Conservation (phyloP, 2,888 invertebrate genomes). For the Catocala sponsa region DNA sequence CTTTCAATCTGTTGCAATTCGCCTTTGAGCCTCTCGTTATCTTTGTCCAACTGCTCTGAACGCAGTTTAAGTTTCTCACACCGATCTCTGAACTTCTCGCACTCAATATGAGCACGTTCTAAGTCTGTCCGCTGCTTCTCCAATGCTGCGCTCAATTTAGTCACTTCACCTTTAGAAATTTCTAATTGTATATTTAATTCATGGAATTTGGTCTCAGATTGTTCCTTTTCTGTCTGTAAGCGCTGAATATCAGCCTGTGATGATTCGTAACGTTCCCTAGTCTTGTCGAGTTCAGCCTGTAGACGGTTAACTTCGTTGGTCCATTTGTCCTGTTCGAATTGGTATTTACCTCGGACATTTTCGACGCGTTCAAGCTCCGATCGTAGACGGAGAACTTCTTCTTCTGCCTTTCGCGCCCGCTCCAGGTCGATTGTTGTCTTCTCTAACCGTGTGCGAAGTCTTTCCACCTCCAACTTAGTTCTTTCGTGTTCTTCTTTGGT, state of each 20-base stretch:
- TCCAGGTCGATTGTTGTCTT: constrained; percentile 94
- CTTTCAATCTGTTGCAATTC: constrained; percentile 91
- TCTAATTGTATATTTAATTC: constrained; percentile 94
- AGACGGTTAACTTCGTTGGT: constrained; percentile 91
- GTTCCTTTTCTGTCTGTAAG: constrained; percentile 89
- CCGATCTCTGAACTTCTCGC: constrained; percentile 95
- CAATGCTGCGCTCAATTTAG: constrained; percentile 91
- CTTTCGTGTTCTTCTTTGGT: constrained; percentile 93
- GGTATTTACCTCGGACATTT: constrained; percentile 90
- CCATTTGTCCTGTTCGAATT: constrained; percentile 88
- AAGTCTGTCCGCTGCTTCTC: constrained; percentile 94
- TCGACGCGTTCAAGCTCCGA: constrained; percentile 92
- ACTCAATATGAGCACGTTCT: constrained; percentile 95
- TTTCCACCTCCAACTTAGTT: constrained; percentile 93
- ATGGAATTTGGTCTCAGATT: constrained; percentile 91
- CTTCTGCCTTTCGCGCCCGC: constrained; percentile 91
- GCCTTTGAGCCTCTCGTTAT: constrained; percentile 83
- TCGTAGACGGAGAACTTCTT: constrained; percentile 90
- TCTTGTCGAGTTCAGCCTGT: constrained; percentile 91
- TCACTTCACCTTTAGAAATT: constrained; percentile 92
- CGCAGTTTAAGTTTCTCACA: constrained; percentile 94
- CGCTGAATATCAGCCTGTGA: constrained; percentile 92
- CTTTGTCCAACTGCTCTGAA: constrained; percentile 91
- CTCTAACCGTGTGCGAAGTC: constrained; percentile 93
- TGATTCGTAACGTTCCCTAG: constrained; percentile 92